phyloP scores from a whole-genome alignment of 2,888 invertebrate species.

The Calameuta filiformis region DNA sequence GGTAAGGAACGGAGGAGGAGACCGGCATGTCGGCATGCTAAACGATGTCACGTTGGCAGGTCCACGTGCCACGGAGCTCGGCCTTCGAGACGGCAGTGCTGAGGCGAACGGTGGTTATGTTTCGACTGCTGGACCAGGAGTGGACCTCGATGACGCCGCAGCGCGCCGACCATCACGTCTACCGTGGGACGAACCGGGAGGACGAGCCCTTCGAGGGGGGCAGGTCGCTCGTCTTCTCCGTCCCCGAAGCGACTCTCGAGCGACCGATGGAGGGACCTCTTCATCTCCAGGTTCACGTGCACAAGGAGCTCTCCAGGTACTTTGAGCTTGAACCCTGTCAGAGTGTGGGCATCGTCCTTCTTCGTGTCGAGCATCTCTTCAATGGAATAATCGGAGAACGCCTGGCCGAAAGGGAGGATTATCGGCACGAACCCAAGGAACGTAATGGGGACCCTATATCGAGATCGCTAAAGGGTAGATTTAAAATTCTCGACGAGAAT shows the following conservation, averaged over 20 bases:
- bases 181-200: conserved; percentile 47
- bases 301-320: conserved; percentile 45
- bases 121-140: conserved; percentile 52
- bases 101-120: conserved; percentile 52
- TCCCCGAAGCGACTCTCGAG: conserved; percentile 38
- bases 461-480: conserved; percentile 34
- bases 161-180: conserved; percentile 43
- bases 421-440: conserved; percentile 34
- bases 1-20: too few relatives aligned
- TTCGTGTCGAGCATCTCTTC: conserved; percentile 47
- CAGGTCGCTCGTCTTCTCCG: conserved; percentile 50
- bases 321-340: conserved; percentile 40
- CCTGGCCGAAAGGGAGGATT: conserved; percentile 40
- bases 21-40: background rate
- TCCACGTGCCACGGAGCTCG: conserved; percentile 38
- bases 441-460: conserved; percentile 50
- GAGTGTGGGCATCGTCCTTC: conserved; percentile 39
- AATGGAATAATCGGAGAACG: conserved; percentile 52
- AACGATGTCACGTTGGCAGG: background rate
- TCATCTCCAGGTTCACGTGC: conserved; percentile 44
- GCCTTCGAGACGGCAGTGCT: conserved; percentile 46
- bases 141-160: conserved; percentile 51
- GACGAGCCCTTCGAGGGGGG: conserved; percentile 54
- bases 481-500: conserved; percentile 44
- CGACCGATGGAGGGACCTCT: conserved; percentile 27